Evolutionary conservation across 1,140 invertebrate species (phyloP).

Genomic region (Acromyrmex echinatior): DNA sequence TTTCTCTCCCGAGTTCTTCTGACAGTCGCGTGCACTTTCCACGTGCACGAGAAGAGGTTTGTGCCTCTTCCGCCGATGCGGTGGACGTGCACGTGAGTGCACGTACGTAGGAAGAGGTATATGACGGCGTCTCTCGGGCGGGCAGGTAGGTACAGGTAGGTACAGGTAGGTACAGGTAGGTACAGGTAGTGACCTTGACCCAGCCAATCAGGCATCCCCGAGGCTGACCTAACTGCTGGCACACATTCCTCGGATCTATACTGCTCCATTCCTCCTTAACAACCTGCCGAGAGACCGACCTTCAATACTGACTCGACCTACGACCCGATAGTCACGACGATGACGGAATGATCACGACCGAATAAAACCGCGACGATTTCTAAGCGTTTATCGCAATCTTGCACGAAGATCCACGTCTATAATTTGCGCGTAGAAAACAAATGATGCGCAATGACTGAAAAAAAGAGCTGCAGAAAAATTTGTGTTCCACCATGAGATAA

Average conservation of each 20-base stretch:
- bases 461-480: conserved; percentile 9
- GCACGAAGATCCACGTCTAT: conserved; percentile 11
- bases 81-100: conserved; percentile 3
- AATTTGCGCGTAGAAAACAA: conserved; percentile 35
- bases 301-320: conserved; percentile 66
- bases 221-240: conserved; percentile 78
- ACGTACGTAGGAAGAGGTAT: conserved; percentile 52
- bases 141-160: conserved; percentile 32
- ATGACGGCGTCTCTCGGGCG: conserved; percentile 36
- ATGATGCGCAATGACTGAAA: neutral
- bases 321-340: conserved; percentile 65
- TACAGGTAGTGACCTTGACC: conserved; percentile 78
- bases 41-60: neutral
- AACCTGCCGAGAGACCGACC: conserved; percentile 53
- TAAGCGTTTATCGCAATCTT: conserved; percentile 30
- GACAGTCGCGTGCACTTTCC: conserved; percentile 9
- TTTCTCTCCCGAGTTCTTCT: neutral
- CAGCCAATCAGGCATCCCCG: conserved; percentile 77
- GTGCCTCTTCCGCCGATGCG: neutral
- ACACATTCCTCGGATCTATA: conserved; percentile 76
- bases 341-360: conserved; percentile 47
- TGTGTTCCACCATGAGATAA: neutral
- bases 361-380: conserved; percentile 32
- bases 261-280: conserved; percentile 44
- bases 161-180: conserved; percentile 49